phyloP scores from a whole-genome alignment of 2,113 vertebrate genomes.

The Malurus elegans region DNA sequence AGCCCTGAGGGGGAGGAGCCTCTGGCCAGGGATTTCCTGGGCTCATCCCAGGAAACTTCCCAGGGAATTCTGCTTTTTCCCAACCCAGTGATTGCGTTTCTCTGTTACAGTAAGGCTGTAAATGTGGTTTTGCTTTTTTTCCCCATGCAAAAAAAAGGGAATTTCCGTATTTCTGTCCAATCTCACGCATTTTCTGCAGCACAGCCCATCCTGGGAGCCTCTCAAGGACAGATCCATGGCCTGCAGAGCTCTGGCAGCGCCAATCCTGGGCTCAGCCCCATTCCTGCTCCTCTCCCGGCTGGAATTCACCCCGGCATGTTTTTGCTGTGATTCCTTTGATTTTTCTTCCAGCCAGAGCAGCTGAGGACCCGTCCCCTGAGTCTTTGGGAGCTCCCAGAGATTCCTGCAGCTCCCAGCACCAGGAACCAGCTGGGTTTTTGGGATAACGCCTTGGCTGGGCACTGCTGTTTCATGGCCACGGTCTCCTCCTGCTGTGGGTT shows the following conservation, averaged over 20 bases:
- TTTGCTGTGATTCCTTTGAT: neutral
- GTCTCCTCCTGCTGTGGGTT: neutral
- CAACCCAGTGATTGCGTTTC: neutral
- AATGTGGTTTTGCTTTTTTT: neutral
- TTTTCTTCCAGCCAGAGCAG: neutral
- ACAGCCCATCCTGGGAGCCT: rapidly evolving
- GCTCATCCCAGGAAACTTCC: neutral
- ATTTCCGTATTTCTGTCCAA: neutral
- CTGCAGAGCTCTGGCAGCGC: neutral
- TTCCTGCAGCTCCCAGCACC: neutral
- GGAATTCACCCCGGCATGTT: neutral
- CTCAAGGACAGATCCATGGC: rapidly evolving
- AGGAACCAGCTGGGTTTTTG: neutral
- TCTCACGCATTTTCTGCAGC: neutral
- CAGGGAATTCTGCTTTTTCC: neutral
- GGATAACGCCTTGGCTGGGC: neutral
- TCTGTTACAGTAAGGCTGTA: neutral
- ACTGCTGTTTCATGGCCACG: neutral
- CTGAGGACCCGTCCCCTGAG: neutral
- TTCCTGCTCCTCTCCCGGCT: neutral
- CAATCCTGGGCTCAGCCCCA: neutral
- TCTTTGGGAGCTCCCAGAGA: neutral
- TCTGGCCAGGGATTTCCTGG: neutral
- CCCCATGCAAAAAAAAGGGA: neutral
- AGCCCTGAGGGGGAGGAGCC: neutral